Percentiles rank a stretch among this genome's conserved stretches.
These are phyloP conservation scores for Caenorhabditis imperialis DNA, from an alignment of 2,888 invertebrate species.

Conservation along the genomic window DNA sequence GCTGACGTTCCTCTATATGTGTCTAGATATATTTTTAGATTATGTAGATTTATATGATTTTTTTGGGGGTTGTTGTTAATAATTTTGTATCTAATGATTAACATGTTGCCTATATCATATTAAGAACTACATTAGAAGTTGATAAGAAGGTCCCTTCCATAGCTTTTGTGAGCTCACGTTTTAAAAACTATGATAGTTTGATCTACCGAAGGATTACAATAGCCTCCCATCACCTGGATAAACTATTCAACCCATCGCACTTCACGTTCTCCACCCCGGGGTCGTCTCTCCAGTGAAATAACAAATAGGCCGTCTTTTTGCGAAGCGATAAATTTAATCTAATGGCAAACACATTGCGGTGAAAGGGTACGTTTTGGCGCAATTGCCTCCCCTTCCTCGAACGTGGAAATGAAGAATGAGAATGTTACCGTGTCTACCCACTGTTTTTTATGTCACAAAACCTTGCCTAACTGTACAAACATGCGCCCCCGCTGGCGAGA, in stretches of 20 bases:
- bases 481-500: conserved; percentile 38
- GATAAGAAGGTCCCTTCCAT: too few relatives aligned
- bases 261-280: conserved; percentile 1
- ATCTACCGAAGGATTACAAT: too few relatives aligned
- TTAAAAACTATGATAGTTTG: too few relatives aligned
- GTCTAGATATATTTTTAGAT: too few relatives aligned
- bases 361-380: conserved; percentile 6
- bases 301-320: conserved; percentile 33
- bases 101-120: too few relatives aligned
- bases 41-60: too few relatives aligned
- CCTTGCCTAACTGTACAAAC: conserved; percentile 44
- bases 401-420: conserved; percentile 4
- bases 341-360: conserved; percentile 45
- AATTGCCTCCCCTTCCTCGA: neutral
- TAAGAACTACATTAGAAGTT: too few relatives aligned
- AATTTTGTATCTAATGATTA: too few relatives aligned
- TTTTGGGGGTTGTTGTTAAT: too few relatives aligned
- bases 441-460: conserved; percentile 26
- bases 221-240: neutral
- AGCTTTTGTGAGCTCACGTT: too few relatives aligned
- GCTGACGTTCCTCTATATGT: too few relatives aligned
- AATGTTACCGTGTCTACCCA: neutral
- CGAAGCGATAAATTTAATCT: conserved; percentile 44
- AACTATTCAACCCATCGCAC: conserved; percentile 11
- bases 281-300: conserved; percentile 13